Evolutionary conservation across 2,113 vertebrate species (phyloP), one percentile per base, ranked within the genome.

Genomic region (Siniperca chuatsi): DNA sequence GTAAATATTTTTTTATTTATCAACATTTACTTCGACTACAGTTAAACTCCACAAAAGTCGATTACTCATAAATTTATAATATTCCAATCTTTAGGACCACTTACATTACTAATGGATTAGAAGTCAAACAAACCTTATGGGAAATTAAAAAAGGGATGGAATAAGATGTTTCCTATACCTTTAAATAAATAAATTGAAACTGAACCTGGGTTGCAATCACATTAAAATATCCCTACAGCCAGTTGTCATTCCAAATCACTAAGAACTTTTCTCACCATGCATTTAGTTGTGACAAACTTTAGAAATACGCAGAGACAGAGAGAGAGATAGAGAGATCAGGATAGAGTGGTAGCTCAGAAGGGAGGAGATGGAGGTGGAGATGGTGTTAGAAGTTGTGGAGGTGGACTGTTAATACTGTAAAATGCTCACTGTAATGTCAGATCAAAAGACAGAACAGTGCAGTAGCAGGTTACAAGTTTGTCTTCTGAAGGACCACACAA

Each of bases 231-330:
- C 5, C 25, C 11, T 29, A 58, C 52, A 61, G 21, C 15, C 25
- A 33, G 6, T 6, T 12, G 2, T 21, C 48, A 23, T 78, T 8
- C 44, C 37, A 65, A 70, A 65, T 18, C 35, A 57, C n/a, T 18
- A n/a, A 46, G 16, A 23, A 55, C 61, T 5, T 46, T 20, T 81
- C 37, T 81, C 52, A 21, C 15, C 4, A 4, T 40, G 21, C 29
- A 8, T 69, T 61, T 21, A 76, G 23, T 33, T 73, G 68, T 62
- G 69, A 61, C 40, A 55, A 25, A 66, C 35, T 65, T 58, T 37
- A 69, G 55, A 35, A 4, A 6, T 2, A 35, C 21, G 33, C 1
- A 21, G 9, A 48, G 46, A 48, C 5, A 52, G 60, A 62, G 55
- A 57, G 21, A 29, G 15, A 50, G 13, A 37, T 3, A 64, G 35